These are phyloP conservation scores for Drosophila tripunctata DNA, from an alignment of 2,888 invertebrate genomes.

Conservation along the genomic window DNA sequence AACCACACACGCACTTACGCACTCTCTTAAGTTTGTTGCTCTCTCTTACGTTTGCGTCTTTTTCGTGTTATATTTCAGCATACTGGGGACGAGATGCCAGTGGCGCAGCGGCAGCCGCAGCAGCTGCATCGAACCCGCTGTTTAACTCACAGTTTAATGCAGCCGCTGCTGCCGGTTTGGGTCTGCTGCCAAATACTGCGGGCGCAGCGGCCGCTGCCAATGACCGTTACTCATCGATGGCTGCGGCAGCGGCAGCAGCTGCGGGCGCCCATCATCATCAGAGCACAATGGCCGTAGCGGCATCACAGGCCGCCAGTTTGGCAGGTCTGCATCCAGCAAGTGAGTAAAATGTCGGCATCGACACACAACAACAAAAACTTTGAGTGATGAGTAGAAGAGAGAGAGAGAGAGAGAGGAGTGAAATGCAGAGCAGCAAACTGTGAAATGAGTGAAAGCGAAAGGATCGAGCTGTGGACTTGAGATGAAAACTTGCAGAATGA, in stretches of 20 bases:
- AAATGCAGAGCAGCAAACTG: neutral
- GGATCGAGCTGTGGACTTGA: too few relatives aligned
- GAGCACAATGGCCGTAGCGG: conserved; percentile 92
- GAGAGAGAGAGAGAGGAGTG: too few relatives aligned
- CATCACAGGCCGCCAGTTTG: conserved; percentile 93
- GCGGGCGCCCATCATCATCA: conserved; percentile 86
- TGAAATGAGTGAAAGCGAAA: too few relatives aligned
- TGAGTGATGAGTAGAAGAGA: too few relatives aligned
- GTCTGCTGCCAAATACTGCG: conserved; percentile 83
- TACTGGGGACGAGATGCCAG: conserved; percentile 91
- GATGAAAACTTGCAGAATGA: too few relatives aligned
- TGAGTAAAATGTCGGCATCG: conserved; percentile 83
- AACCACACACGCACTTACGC: neutral
- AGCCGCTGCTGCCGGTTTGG: conserved; percentile 83
- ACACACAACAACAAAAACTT: conserved; percentile 10
- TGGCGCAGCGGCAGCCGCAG: conserved; percentile 82
- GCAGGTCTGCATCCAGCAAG: conserved; percentile 90
- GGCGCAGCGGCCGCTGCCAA: conserved; percentile 83
- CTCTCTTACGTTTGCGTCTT: too few relatives aligned
- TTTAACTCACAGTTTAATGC: conserved; percentile 84
- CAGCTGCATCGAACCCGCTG: conserved; percentile 84
- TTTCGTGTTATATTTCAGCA: too few relatives aligned
- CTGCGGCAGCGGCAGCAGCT: conserved; percentile 84
- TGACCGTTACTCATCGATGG: conserved; percentile 83
- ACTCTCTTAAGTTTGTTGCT: neutral